Conservation (phyloP, 2,888 invertebrate genomes). For the Erynnis tages region DNA sequence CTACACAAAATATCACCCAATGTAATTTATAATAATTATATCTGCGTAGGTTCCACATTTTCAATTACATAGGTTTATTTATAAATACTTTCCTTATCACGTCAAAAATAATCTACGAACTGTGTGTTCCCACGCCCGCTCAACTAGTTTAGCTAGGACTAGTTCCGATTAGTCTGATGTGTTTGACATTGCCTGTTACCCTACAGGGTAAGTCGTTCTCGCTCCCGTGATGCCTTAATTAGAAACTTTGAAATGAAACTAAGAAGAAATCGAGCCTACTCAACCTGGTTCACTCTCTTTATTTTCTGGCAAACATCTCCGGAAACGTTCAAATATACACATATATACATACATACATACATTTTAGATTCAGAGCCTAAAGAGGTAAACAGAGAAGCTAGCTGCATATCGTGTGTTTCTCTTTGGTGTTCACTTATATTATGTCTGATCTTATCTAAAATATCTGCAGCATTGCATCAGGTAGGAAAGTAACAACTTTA, state of each 20-base stretch:
- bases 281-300: neutral
- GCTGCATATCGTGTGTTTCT: too few species aligned
- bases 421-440: too few species aligned
- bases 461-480: neutral
- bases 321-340: neutral
- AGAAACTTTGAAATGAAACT: slow-evolving; percentile 12
- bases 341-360: too few species aligned
- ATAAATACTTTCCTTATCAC: neutral
- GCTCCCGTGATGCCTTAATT: slow-evolving; percentile 15
- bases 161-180: slow-evolving; percentile 1
- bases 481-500: slow-evolving; percentile 12
- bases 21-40: too few species aligned
- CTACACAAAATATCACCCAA: too few species aligned
- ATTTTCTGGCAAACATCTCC: neutral
- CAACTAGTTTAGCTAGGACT: neutral
- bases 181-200: slow-evolving; percentile 13
- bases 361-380: too few species aligned
- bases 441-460: too few species aligned
- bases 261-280: slow-evolving; percentile 1
- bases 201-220: neutral
- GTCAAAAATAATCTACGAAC: neutral
- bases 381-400: too few species aligned
- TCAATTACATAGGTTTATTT: too few species aligned
- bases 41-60: too few species aligned
- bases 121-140: slow-evolving; percentile 14